phyloP scores from a whole-genome alignment of 92 coral and sea anemone genomes.

The Nematostella vectensis region DNA sequence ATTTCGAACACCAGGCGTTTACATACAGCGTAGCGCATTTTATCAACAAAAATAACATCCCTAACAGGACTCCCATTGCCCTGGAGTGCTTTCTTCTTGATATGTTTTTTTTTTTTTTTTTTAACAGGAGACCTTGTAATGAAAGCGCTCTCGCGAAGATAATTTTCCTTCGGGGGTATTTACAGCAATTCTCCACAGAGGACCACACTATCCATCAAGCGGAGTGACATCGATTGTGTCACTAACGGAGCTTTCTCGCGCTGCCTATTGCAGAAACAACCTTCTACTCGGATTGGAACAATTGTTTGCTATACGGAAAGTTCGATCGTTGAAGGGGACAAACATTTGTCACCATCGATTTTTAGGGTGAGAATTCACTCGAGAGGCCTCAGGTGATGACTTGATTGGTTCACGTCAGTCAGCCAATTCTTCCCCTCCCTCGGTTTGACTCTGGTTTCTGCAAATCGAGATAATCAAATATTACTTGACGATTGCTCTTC shows the following conservation, averaged over 20 bases:
- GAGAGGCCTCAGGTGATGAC: slow-evolving; percentile 1
- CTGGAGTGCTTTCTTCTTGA: not conserved
- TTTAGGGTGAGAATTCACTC: not conserved
- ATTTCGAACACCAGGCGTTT: slow-evolving; percentile 4
- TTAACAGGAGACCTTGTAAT: not conserved
- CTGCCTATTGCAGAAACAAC: not conserved
- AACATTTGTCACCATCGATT: not conserved
- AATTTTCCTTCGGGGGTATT: too few relatives aligned
- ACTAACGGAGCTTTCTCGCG: not conserved
- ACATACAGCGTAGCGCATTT: not conserved
- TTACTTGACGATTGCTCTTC: too few relatives aligned
- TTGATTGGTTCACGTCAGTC: not conserved
- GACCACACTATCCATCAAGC: too few relatives aligned
- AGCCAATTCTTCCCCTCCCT: not conserved
- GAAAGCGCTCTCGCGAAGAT: too few relatives aligned
- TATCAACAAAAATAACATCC: slow-evolving; percentile 2
- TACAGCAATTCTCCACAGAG: too few relatives aligned
- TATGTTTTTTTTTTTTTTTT: not conserved
- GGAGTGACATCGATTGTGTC: not conserved
- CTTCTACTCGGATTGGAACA: not conserved
- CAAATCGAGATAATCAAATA: not conserved
- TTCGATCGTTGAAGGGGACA: not conserved
- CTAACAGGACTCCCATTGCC: not conserved
- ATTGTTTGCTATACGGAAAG: not conserved
- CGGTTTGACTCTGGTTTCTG: not conserved